Evolutionary conservation across 92 coral and sea anemone species (phyloP), one percentile per base, ranked within the genome.

Genomic region (Umimayanthus kanabou): DNA sequence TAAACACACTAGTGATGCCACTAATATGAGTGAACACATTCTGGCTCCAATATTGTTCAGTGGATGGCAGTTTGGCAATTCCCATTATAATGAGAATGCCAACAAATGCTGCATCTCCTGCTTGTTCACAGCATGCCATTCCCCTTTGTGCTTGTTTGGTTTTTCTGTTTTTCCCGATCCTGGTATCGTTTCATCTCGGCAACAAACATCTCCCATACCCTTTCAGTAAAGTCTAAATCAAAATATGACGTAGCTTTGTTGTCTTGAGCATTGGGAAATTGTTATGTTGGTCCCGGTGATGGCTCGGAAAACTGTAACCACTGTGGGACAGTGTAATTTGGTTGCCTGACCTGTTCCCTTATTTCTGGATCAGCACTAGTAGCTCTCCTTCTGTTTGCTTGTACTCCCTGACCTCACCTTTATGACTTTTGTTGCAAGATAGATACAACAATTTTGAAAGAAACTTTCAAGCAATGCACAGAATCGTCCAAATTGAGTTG

Each of bases 281-380:
- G 55, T 13, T 76, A 25, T 2, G 29, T 76, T 15, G 80, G 80
- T 76, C 55, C 80, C 30, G 78, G 78, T 29, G 78, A 29, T 33
- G 78, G 78, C 78, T 1, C 78, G 5, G 78, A 74, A 74, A 73
- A 74, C 78, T 30, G 42, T 74, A 74, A 74, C 43, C 78, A 20
- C 2, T 73, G 78, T 74, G 78, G 78, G 78, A 29, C 47, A 74
- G 78, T 74, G 78, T 74, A 29, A 74, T 74, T 74, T 47, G 78
- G 43, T 74, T 74, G 78, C 78, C 78, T 30, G 78, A 30, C 78
- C 78, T n/a, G n/a, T n/a, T 76, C 80, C 57, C 55, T 76, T 76
- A 76, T 76, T 76, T 76, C 53, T 76, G 80, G 80, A 76, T 76
- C 80, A 76, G 80, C 80, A 23, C n/a, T n/a, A n/a, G n/a, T n/a